phyloP scores from a whole-genome alignment of 2,113 vertebrate species.

The Ursus arctos region DNA sequence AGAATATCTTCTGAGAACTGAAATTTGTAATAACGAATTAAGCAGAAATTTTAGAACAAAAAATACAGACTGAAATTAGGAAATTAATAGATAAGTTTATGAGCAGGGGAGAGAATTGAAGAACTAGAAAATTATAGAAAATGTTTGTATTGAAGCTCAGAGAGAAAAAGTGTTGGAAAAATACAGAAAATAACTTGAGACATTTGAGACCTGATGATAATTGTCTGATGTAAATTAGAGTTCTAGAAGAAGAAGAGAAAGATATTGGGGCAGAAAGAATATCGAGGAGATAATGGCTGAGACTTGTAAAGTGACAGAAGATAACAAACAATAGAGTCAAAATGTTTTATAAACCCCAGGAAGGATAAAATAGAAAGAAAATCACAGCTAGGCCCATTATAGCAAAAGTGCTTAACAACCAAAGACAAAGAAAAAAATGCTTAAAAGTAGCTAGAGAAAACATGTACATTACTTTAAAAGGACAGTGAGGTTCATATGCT shows the following conservation, averaged over 20 bases:
- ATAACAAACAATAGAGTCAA: neutral
- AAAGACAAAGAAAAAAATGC: neutral
- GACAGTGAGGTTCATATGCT: neutral
- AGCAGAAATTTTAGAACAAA: slow-evolving; percentile 29
- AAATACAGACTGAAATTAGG: neutral
- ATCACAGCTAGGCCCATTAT: neutral
- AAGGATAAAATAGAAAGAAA: neutral
- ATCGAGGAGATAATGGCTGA: neutral
- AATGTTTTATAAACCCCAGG: neutral
- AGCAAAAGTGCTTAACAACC: neutral
- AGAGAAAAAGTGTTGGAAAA: neutral
- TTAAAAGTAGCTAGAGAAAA: neutral
- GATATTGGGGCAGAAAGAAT: neutral
- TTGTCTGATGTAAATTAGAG: neutral
- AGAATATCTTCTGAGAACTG: neutral
- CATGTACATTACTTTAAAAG: neutral
- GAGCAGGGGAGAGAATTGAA: neutral
- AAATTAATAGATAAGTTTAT: neutral
- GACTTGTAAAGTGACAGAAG: neutral
- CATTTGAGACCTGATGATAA: neutral
- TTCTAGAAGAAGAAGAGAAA: neutral
- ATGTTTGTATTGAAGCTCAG: neutral
- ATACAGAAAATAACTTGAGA: neutral
- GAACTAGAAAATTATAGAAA: neutral
- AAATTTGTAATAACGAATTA: neutral